Evolutionary conservation across 2,888 invertebrate species (phyloP).

Genomic region (Sepioteuthis lessoniana): DNA sequence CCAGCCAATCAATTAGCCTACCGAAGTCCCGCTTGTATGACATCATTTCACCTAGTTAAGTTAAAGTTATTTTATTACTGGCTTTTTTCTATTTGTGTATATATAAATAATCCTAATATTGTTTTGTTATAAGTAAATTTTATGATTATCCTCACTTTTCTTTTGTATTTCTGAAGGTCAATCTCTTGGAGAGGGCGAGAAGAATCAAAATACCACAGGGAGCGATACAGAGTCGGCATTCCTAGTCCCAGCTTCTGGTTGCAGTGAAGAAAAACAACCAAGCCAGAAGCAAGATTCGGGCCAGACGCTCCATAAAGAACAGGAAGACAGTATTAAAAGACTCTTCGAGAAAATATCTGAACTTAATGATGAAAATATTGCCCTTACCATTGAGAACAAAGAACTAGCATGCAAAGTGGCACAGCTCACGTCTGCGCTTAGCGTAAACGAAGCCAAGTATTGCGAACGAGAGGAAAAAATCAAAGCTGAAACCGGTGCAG

Average conservation of each 20-base stretch:
- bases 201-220: not conserved
- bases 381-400: slow-evolving; percentile 61
- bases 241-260: not conserved
- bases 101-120: no score
- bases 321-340: slow-evolving; percentile 48
- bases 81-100: no score
- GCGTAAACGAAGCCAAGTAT: slow-evolving; percentile 71
- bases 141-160: no score
- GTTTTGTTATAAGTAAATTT: no score
- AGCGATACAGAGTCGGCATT: not conserved
- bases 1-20: no score
- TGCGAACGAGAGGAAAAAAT: slow-evolving; percentile 70
- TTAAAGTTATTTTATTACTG: no score
- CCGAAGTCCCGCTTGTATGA: no score
- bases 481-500: slow-evolving; percentile 62
- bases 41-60: no score
- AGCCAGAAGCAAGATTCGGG: not conserved
- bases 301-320: not conserved
- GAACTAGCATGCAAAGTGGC: slow-evolving; percentile 64
- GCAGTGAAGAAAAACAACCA: not conserved
- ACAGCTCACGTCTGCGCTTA: slow-evolving; percentile 64
- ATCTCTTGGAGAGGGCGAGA: not conserved
- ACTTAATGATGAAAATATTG: slow-evolving; percentile 65
- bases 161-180: not conserved
- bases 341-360: slow-evolving; percentile 58